Conservation (phyloP, 2,888 invertebrate genomes). For the Heterodera filipjevi region DNA sequence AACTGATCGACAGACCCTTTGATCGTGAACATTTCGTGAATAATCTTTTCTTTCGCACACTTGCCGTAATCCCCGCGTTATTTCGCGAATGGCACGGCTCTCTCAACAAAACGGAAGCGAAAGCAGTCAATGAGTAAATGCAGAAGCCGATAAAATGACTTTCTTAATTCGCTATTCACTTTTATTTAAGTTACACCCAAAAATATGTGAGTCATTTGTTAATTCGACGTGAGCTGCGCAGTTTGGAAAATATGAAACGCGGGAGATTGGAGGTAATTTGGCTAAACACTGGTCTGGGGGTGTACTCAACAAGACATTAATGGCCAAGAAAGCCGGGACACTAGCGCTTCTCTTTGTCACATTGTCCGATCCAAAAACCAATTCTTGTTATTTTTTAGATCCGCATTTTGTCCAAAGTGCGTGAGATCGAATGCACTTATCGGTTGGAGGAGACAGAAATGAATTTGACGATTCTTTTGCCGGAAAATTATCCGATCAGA, state of each 20-base stretch:
- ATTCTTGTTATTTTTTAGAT: slow-evolving; percentile 43
- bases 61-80: slow-evolving; percentile 67
- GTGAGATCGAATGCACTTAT: slow-evolving; percentile 82
- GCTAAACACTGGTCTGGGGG: no score
- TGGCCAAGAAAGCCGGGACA: no score
- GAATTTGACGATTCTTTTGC: slow-evolving; percentile 79
- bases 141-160: neutral
- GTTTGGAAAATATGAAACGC: slow-evolving; percentile 51
- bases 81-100: slow-evolving; percentile 66
- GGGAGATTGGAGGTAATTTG: slow-evolving; percentile 42
- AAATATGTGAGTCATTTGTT: slow-evolving; percentile 65
- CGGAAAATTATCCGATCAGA: slow-evolving; percentile 82
- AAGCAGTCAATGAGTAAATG: slow-evolving; percentile 11
- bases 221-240: slow-evolving; percentile 64
- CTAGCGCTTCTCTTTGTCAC: no score
- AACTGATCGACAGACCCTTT: slow-evolving; percentile 5
- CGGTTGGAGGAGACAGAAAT: slow-evolving; percentile 80
- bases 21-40: slow-evolving; percentile 38
- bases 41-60: slow-evolving; percentile 61
- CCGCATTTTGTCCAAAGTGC: slow-evolving; percentile 44
- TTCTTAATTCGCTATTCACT: neutral
- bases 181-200: slow-evolving; percentile 63
- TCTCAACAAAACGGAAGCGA: slow-evolving; percentile 10
- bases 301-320: no score
- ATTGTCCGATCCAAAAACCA: no score